These are phyloP conservation scores for Scaptomyza hsui DNA, from an alignment of 1,140 invertebrate genomes.

Conservation along the genomic window DNA sequence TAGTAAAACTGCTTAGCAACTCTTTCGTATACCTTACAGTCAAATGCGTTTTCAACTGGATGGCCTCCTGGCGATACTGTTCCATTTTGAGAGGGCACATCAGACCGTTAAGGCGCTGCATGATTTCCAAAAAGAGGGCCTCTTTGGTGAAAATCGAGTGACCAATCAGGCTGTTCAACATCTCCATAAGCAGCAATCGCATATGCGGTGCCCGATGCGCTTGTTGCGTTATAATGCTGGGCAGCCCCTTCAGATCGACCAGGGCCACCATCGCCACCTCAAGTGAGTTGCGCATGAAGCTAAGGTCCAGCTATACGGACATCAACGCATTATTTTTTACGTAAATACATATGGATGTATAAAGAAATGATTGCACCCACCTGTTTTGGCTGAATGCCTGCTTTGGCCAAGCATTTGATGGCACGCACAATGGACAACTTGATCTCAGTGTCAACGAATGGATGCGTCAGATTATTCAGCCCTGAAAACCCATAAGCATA, in stretches of 20 bases:
- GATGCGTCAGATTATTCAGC: conserved; percentile 88
- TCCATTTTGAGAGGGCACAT: conserved; percentile 39
- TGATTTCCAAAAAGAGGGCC: conserved; percentile 67
- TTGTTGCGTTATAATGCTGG: conserved; percentile 72
- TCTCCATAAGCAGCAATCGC: conserved; percentile 51
- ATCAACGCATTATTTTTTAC: neutral
- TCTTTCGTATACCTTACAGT: conserved; percentile 34
- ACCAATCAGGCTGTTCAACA: conserved; percentile 63
- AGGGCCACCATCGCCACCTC: conserved; percentile 56
- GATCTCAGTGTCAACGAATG: conserved; percentile 74
- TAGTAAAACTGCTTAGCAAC: neutral
- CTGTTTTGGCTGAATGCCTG: conserved; percentile 48
- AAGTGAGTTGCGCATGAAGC: conserved; percentile 56
- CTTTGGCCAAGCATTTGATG: conserved; percentile 55
- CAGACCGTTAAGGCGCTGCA: conserved; percentile 56
- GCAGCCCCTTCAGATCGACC: conserved; percentile 63
- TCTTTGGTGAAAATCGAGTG: conserved; percentile 71
- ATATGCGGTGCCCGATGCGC: conserved; percentile 43
- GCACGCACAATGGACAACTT: conserved; percentile 53
- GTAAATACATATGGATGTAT: neutral
- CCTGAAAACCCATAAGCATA: conserved; percentile 87
- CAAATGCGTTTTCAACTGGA: conserved; percentile 43
- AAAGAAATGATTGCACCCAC: conserved; percentile 44
- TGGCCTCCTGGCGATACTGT: conserved; percentile 48
- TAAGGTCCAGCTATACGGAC: conserved; percentile 47